Conservation (phyloP, 2,888 invertebrate genomes). For the Pseudanteris insignis region DNA sequence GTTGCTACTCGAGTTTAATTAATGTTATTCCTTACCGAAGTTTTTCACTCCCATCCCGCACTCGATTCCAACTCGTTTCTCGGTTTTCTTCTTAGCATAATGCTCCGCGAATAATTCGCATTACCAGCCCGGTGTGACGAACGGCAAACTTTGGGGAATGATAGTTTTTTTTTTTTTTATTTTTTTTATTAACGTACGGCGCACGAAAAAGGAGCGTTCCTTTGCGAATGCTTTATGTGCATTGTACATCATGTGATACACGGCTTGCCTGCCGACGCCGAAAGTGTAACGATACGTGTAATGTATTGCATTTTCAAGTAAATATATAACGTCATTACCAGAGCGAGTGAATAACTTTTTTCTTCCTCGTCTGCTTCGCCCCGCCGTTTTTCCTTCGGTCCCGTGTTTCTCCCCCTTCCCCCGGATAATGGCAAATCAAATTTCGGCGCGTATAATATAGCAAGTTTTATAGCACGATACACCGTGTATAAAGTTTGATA, state of each 20-base stretch:
- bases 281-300: constrained; percentile 41
- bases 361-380: background rate
- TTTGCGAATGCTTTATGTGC: constrained; percentile 28
- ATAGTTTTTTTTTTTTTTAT: too few relatives aligned
- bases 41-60: too few relatives aligned
- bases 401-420: background rate
- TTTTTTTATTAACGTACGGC: too few relatives aligned
- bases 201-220: constrained; percentile 7
- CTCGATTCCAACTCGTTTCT: too few relatives aligned
- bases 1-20: too few relatives aligned
- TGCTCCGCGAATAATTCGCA: too few relatives aligned
- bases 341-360: constrained; percentile 24
- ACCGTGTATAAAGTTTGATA: constrained; percentile 29
- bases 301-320: constrained; percentile 34
- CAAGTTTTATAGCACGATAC: constrained; percentile 27
- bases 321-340: constrained; percentile 39
- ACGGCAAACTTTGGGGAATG: too few relatives aligned
- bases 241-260: constrained; percentile 25
- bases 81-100: too few relatives aligned
- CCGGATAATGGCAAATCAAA: constrained; percentile 39
- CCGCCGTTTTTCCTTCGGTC: background rate
- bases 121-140: too few relatives aligned
- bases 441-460: constrained; percentile 31
- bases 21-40: too few relatives aligned
- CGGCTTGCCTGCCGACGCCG: constrained; percentile 16